A percentile compares a stretch with the other conserved stretches of the same genome.
These are phyloP conservation scores for Emydocephalus ijimae DNA, from an alignment of 2,113 vertebrate genomes.

Conservation along the genomic window DNA sequence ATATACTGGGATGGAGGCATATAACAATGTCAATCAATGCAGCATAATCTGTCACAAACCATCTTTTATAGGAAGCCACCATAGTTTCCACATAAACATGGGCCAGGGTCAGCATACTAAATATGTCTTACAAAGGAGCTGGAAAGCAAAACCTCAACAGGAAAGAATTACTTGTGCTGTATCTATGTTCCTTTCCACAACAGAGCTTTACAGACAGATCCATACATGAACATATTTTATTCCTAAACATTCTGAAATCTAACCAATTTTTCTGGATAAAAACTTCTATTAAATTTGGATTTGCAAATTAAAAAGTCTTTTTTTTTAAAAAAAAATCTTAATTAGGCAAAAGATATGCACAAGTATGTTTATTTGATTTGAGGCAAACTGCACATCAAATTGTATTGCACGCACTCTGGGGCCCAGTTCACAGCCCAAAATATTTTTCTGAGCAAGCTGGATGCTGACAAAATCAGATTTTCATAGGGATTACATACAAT, in stretches of 20 bases:
- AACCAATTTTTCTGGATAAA: not conserved
- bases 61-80: not conserved
- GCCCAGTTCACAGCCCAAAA: not conserved
- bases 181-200: not conserved
- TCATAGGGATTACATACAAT: not conserved
- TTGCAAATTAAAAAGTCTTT: not conserved
- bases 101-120: not conserved
- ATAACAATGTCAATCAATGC: conserved; percentile 3
- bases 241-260: not conserved
- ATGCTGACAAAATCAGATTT: not conserved
- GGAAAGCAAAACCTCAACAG: not conserved
- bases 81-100: not conserved
- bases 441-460: not conserved
- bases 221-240: not conserved
- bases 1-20: not conserved
- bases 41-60: not conserved
- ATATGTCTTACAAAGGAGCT: not conserved
- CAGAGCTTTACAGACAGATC: not conserved
- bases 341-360: not conserved
- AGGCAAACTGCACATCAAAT: not conserved
- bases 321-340: not conserved
- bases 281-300: not conserved
- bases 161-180: not conserved
- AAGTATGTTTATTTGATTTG: not conserved
- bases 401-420: accelerated